Base-by-base conservation (phyloP, 2,113 vertebrate genomes). In the Scartelaos histophorus region DNA sequence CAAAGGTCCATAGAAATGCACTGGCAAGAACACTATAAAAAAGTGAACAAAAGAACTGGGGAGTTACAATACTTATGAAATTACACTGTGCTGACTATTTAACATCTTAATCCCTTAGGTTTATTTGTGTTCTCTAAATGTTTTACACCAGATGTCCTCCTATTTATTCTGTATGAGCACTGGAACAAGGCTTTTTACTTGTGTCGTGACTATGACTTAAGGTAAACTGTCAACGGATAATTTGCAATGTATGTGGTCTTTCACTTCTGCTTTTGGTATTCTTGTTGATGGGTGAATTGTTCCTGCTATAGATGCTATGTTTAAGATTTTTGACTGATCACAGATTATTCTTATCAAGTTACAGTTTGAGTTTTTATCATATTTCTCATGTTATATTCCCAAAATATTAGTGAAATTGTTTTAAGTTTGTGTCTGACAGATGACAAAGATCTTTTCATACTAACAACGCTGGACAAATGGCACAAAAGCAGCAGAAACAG, bases 381-480 rank as follows among this genome's bases (percentile, higher is more conserved):
- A 56, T 17, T 56, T 24, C 56, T 57, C 10, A 13, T 57, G 21
- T 22, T 11, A 51, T 16, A 11, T 21, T 56, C 2, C n/a, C 54
- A 24, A 13, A 58, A 15, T 6, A 58, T 58, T 15, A 25, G 24
- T 7, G 5, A 25, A 25, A 12, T 15, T 9, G 24, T 58, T 25
- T 24, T 57, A 86, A 87, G 85, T 73, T 87, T 64, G 64, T 68
- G 57, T 80, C 91, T 91, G 88, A 90, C 91, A 88, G 92, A 92
- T 94, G 93, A 94, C 88, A 88, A 92, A 90, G 90, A 91, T 83
- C 89, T 94, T 81, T 83, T 87, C 78, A 82, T 74, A 85, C 88
- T 88, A 91, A 90, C 89, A 89, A 88, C 84, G 77, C 25, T 49
- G 10, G 70, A 83, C 78, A 60, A 66, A 82, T 74, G 82, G 82